phyloP scores from a whole-genome alignment of 2,888 invertebrate genomes.

The Caenorhabditis becei region DNA sequence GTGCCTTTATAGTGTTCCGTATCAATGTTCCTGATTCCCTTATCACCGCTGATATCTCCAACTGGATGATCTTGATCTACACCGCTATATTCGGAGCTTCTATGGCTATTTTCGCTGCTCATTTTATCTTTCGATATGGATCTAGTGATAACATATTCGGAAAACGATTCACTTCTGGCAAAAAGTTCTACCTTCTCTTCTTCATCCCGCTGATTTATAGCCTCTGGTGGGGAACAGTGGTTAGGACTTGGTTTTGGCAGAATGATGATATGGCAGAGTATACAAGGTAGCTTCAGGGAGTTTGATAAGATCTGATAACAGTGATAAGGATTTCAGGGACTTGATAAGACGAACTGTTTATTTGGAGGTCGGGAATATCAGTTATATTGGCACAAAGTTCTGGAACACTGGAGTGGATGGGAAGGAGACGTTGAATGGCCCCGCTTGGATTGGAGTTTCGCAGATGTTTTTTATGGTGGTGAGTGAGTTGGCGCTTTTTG shows the following conservation, averaged over 20 bases:
- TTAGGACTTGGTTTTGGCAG: constrained; percentile 24
- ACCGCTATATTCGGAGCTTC: constrained; percentile 48
- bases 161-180: constrained; percentile 7
- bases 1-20: constrained; percentile 49
- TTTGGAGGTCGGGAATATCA: constrained; percentile 25
- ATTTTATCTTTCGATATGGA: constrained; percentile 43
- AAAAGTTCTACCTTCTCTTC: constrained; percentile 28
- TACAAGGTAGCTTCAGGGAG: constrained; percentile 10
- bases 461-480: constrained; percentile 49
- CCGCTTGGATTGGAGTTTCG: constrained; percentile 29
- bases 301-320: too few relatives aligned
- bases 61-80: constrained; percentile 40
- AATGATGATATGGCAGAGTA: constrained; percentile 34
- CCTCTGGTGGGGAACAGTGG: constrained; percentile 34
- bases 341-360: constrained; percentile 22
- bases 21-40: constrained; percentile 7
- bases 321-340: constrained; percentile 13
- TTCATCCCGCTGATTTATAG: constrained; percentile 28
- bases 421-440: not conserved
- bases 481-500: not conserved
- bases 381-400: constrained; percentile 45
- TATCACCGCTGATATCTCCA: not conserved
- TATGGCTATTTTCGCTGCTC: constrained; percentile 46
- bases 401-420: constrained; percentile 14
- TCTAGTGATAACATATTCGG: constrained; percentile 32